These are phyloP conservation scores for Parnassius smintheus DNA, from an alignment of 2,888 invertebrate genomes.

Conservation along the genomic window DNA sequence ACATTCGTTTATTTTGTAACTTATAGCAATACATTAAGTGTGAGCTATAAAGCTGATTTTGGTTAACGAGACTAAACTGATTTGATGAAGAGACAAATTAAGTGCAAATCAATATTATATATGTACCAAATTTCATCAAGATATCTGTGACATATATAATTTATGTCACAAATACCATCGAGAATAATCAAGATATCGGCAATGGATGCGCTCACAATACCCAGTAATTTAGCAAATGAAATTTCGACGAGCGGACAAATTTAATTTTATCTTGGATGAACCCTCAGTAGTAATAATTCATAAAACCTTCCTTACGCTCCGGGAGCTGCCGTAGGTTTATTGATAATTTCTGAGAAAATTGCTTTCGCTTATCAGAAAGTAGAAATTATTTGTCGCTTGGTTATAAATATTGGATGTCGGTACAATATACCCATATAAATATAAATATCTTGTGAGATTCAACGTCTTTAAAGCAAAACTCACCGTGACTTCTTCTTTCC, in stretches of 20 bases:
- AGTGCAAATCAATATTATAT: slow-evolving; percentile 50
- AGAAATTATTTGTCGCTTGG: slow-evolving; percentile 4
- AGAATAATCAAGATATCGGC: slow-evolving; percentile 54
- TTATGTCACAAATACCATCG: slow-evolving; percentile 50
- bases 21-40: too few relatives aligned
- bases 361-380: slow-evolving; percentile 8
- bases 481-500: too few relatives aligned
- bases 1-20: too few relatives aligned
- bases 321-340: slow-evolving; percentile 12
- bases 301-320: slow-evolving; percentile 40
- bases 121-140: too few relatives aligned
- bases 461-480: too few relatives aligned
- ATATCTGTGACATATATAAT: slow-evolving; percentile 39
- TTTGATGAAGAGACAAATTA: slow-evolving; percentile 28
- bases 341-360: slow-evolving; percentile 19
- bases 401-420: too few relatives aligned
- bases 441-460: too few relatives aligned
- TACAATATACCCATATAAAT: too few relatives aligned
- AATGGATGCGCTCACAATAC: slow-evolving; percentile 51
- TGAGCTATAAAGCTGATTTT: too few relatives aligned
- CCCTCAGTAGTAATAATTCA: slow-evolving; percentile 57
- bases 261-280: slow-evolving; percentile 66
- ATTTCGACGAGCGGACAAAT: slow-evolving; percentile 55
- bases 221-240: slow-evolving; percentile 65
- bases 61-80: too few relatives aligned